Evolutionary conservation across 2,797 vertebrate species (phyloP).

Genomic region (Hoplostethus mediterraneus): DNA sequence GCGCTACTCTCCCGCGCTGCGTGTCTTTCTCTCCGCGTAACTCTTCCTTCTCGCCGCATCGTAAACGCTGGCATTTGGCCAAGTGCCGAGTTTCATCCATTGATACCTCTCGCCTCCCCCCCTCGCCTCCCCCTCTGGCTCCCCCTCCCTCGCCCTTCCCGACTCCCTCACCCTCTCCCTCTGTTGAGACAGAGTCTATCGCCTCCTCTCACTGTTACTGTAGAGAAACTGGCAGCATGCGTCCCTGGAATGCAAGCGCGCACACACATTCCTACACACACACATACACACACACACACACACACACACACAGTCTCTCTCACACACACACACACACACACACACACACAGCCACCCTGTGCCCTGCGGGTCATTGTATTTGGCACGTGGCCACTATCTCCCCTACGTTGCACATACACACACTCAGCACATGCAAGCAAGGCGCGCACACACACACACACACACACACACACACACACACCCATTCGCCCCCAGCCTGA

Average conservation of each 20-base stretch:
- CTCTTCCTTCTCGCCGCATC: not conserved
- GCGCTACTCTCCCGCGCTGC: too few species aligned
- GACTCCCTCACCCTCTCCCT: not conserved
- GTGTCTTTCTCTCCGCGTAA: not conserved
- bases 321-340: slow-evolving; percentile 37
- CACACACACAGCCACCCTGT: slow-evolving; percentile 59
- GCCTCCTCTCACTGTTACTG: slow-evolving; percentile 75
- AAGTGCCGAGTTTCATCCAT: slow-evolving; percentile 60
- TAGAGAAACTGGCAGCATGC: slow-evolving; percentile 79
- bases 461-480: slow-evolving; percentile 27
- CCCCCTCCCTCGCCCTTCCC: slow-evolving; percentile 32
- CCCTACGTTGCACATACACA: slow-evolving; percentile 38
- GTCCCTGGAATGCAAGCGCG: slow-evolving; percentile 81
- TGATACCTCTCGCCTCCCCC: slow-evolving; percentile 43
- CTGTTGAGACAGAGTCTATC: slow-evolving; percentile 50
- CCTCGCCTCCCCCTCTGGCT: slow-evolving; percentile 3
- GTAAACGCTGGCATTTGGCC: slow-evolving; percentile 53
- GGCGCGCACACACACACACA: not conserved
- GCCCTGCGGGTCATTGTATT: slow-evolving; percentile 85
- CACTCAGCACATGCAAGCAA: not conserved
- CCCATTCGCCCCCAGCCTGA: slow-evolving; percentile 72
- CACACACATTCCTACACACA: slow-evolving; percentile 56
- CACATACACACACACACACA: slow-evolving; percentile 35
- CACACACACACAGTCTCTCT: slow-evolving; percentile 32
- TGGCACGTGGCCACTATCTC: slow-evolving; percentile 85